Conservation (phyloP, 2,797 vertebrate species). For the Xerus rutilus region DNA sequence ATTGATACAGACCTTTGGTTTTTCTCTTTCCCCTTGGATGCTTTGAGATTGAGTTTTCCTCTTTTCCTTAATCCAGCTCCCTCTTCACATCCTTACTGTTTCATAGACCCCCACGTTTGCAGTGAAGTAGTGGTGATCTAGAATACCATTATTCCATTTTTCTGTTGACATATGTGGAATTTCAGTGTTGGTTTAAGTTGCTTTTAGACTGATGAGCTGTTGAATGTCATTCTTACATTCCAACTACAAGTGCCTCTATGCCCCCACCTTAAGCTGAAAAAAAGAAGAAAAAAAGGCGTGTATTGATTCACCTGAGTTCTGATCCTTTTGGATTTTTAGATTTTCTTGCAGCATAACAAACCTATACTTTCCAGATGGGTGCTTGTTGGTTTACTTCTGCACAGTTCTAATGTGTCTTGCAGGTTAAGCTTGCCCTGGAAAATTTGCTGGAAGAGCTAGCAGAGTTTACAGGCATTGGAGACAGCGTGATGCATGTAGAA, state of each 20-base stretch:
- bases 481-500: conserved; percentile 92
- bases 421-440: conserved; percentile 95
- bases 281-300: not conserved
- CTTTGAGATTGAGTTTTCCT: not conserved
- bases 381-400: not conserved
- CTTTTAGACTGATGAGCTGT: conserved; percentile 22
- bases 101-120: not conserved
- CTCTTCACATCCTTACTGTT: not conserved
- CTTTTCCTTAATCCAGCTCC: not conserved
- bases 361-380: not conserved
- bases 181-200: conserved; percentile 18
- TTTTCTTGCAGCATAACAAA: not conserved
- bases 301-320: not conserved
- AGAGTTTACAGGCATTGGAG: conserved; percentile 90
- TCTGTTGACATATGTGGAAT: not conserved
- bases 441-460: conserved; percentile 90
- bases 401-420: conserved; percentile 46
- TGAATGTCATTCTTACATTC: not conserved
- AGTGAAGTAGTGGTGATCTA: not conserved
- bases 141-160: not conserved
- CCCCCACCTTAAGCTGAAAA: not conserved
- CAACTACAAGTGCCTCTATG: not conserved
- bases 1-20: not conserved
- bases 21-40: not conserved
- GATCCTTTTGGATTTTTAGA: not conserved